Conservation (phyloP, 2,888 invertebrate genomes). For the Lepidochrysops patricia region DNA sequence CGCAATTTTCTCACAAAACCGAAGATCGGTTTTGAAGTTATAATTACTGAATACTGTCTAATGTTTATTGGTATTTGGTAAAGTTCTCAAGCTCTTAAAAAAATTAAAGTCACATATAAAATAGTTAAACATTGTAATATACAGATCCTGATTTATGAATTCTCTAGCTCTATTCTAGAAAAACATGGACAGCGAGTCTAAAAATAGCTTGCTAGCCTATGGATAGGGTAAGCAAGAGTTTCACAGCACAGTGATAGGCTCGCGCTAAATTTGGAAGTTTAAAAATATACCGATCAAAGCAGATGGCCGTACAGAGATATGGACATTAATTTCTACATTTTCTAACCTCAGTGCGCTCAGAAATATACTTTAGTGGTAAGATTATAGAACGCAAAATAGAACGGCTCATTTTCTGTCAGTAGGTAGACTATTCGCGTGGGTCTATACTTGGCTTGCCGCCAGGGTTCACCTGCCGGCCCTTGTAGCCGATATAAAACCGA, state of each 20-base stretch:
- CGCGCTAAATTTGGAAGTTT: conserved; percentile 19
- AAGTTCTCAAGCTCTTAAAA: too few relatives aligned
- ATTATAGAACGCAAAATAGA: conserved; percentile 29
- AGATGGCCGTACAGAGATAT: conserved; percentile 55
- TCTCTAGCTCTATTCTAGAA: neutral
- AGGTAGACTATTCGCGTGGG: conserved; percentile 54
- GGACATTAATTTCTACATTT: conserved; percentile 51
- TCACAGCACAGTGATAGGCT: neutral
- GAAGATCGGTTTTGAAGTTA: too few relatives aligned
- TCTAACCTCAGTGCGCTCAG: conserved; percentile 17
- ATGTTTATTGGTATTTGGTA: too few relatives aligned
- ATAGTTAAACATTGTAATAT: too few relatives aligned
- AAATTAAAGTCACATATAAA: too few relatives aligned
- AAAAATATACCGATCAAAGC: conserved; percentile 58
- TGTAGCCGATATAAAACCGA: conserved; percentile 54
- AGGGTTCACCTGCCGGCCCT: conserved; percentile 67
- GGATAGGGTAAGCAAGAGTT: neutral
- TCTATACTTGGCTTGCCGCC: conserved; percentile 48
- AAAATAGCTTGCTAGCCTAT: neutral
- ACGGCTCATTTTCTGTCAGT: conserved; percentile 28
- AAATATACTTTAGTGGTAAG: conserved; percentile 30
- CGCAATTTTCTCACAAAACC: too few relatives aligned
- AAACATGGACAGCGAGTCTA: neutral
- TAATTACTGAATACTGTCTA: too few relatives aligned
- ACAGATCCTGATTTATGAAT: too few relatives aligned